Base-by-base conservation (phyloP, 2,888 invertebrate genomes). In the Bursaphelenchus okinawaensis region DNA sequence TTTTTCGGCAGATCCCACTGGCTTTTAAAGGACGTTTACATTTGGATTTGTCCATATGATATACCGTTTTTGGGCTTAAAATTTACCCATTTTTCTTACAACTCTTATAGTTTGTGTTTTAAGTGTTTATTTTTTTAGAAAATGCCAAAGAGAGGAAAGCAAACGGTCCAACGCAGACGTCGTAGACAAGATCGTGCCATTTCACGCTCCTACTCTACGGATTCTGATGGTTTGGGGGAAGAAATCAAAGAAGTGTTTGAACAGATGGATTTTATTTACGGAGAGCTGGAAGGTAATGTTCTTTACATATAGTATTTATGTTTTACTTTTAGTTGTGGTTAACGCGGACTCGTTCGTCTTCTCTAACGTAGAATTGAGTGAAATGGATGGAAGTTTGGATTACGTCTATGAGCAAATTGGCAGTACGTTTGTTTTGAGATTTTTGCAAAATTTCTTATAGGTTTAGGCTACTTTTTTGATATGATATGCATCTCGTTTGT, bases 251-350 rank as follows among this genome's bases (percentile, higher is more conserved):
- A 59, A 29, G 52, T 59, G 3, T 59, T 59, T 50, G 60, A 59
- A 16, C 60, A 59, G 22, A 59, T 59, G 60, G 60, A 59, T 24
- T 51, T 59, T 24, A 59, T 59, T 24, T 59, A 59, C 24, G 60
- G 60, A 4, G 60, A 59, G 19, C 28, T 59, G 2, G 60, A 59
- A 29, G 27, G 60, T 51, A 26, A 61, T 19, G 2, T 26, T 28
- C 12, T 9, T 40, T 40, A 12, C 16, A 40, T 12, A 4, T 40
- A n/a, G n/a, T n/a, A n/a, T 40, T 40, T 40, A 4, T 16, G 12
- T 40, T 4, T 40, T 4, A n/a, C n/a, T 1, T 40, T 40, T 40
- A 40, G 40, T 40, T 40, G 40, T 59, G 9, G 60, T 59, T 16
- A 59, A 59, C 51, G 22, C 60, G 29, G 51, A 59, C 24, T 22